A percentile compares a stretch with the other conserved stretches of the same genome.
Conservation (phyloP, 2,113 vertebrate genomes). For the Notechis scutatus region DNA sequence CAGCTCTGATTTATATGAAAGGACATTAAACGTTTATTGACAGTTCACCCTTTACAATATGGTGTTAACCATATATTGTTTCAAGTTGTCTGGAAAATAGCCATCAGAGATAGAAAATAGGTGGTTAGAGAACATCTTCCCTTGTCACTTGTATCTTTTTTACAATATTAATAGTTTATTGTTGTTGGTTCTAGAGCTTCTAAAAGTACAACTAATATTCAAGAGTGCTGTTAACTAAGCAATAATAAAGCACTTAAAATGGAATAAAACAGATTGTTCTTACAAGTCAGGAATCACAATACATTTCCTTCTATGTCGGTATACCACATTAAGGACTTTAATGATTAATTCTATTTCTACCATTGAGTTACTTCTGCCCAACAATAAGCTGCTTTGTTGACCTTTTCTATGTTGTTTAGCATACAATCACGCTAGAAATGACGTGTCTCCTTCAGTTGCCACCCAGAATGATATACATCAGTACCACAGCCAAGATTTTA, state of each 20-base stretch:
- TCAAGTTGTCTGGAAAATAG: not conserved
- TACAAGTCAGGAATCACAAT: not conserved
- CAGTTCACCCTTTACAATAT: not conserved
- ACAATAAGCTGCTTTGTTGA: not conserved
- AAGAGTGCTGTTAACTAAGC: not conserved
- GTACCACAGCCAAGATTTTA: not conserved
- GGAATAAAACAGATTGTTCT: not conserved
- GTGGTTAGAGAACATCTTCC: not conserved
- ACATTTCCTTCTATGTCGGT: not conserved
- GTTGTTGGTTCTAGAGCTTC: not conserved
- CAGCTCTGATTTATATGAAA: not conserved
- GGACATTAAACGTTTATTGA: not conserved
- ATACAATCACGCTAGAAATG: not conserved
- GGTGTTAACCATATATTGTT: not conserved
- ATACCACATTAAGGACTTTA: not conserved
- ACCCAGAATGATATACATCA: not conserved
- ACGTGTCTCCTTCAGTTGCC: not conserved
- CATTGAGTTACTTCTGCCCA: slow-evolving; percentile 1
- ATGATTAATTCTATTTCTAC: not conserved
- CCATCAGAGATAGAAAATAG: not conserved
- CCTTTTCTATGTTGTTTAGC: not conserved
- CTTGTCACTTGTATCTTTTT: not conserved
- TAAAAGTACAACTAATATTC: not conserved
- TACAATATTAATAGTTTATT: not conserved
- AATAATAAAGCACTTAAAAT: not conserved